A percentile compares a stretch with the other conserved stretches of the same genome.
Conservation (phyloP, 2,797 vertebrate genomes). For the Anisognathus igniventris region DNA sequence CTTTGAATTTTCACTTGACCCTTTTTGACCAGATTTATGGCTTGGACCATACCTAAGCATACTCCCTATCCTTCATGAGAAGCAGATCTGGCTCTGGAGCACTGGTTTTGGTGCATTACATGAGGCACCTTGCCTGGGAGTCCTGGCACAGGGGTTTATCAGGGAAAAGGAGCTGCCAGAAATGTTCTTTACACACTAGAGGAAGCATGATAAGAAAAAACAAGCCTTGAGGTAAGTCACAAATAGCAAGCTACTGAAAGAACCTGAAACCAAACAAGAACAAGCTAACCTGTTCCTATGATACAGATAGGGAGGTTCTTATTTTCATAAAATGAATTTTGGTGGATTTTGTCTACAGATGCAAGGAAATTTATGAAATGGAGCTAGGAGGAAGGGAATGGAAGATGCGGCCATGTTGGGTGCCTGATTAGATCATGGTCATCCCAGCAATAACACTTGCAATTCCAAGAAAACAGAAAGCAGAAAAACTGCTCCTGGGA, state of each 20-base stretch:
- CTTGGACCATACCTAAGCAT: neutral
- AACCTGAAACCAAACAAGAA: neutral
- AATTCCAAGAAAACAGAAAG: neutral
- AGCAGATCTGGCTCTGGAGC: neutral
- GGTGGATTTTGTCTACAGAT: neutral
- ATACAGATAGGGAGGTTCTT: accelerated
- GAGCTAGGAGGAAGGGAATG: neutral
- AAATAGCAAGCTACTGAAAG: neutral
- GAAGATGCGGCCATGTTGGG: neutral
- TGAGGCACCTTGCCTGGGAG: neutral
- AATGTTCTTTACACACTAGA: neutral
- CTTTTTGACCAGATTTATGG: neutral
- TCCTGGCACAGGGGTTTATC: neutral
- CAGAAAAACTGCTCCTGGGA: neutral
- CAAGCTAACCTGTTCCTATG: neutral
- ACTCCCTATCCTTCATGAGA: neutral
- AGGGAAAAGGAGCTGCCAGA: neutral
- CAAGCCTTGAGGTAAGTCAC: neutral
- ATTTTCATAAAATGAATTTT: neutral
- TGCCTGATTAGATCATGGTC: neutral
- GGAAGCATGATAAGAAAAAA: neutral
- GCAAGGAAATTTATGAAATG: neutral
- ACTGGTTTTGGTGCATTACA: neutral
- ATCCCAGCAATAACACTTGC: neutral
- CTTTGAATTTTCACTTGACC: neutral